A percentile compares a stretch with the other conserved stretches of the same genome.
phyloP scores from a whole-genome alignment of 2,113 vertebrate species.

The Equus przewalskii region DNA sequence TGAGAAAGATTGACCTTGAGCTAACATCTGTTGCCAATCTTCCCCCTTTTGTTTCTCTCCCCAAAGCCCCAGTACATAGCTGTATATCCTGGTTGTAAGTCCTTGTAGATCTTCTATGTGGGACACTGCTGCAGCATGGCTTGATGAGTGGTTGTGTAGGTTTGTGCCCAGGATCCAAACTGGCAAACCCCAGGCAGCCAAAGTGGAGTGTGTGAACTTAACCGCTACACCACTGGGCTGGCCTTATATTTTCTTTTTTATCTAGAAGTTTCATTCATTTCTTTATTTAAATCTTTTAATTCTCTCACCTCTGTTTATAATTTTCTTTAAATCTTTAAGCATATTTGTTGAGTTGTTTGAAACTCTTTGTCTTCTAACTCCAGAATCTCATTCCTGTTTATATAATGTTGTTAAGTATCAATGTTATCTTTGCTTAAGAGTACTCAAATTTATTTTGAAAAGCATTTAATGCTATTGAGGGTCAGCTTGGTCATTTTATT shows the following conservation, averaged over 20 bases:
- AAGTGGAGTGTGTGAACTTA: no score
- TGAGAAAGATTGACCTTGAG: no score
- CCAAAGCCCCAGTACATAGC: no score
- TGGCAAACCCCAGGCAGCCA: no score
- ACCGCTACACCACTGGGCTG: no score
- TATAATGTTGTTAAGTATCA: background rate
- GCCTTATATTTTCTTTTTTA: background rate
- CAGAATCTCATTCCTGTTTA: background rate
- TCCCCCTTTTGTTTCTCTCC: no score
- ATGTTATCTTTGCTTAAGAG: background rate
- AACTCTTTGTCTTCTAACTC: background rate
- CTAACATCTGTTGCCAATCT: no score
- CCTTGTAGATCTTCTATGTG: no score
- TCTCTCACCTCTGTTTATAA: background rate
- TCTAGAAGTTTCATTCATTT: background rate
- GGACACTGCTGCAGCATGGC: no score
- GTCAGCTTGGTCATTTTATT: background rate
- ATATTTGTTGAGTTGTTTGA: background rate
- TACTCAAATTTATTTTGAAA: background rate
- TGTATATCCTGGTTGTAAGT: no score
- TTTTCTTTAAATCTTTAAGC: background rate
- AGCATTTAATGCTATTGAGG: background rate
- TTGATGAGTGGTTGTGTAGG: no score
- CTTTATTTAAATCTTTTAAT: background rate
- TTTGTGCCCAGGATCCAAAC: no score